phyloP scores from a whole-genome alignment of 1,140 invertebrate genomes.

The Bombus vancouverensis region DNA sequence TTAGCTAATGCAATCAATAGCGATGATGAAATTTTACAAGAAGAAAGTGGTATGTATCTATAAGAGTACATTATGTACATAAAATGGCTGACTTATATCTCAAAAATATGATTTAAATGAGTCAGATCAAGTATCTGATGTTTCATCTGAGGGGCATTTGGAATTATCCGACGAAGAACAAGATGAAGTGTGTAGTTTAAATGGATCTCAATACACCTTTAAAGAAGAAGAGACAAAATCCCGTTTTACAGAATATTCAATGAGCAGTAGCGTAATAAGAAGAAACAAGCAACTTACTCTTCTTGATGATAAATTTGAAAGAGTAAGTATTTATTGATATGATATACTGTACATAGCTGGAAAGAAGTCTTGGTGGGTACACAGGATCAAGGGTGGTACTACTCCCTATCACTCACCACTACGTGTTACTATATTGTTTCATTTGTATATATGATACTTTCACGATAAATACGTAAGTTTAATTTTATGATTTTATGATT shows the following conservation, averaged over 20 bases:
- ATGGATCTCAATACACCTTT: slow-evolving; percentile 81
- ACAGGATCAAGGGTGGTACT: too few species aligned
- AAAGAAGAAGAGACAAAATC: slow-evolving; percentile 92
- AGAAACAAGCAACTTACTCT: slow-evolving; percentile 92
- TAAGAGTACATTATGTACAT: background rate
- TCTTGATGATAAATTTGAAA: slow-evolving; percentile 96
- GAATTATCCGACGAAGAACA: slow-evolving; percentile 78
- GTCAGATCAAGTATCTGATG: slow-evolving; percentile 52
- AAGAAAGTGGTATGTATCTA: slow-evolving; percentile 75
- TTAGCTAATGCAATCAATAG: slow-evolving; percentile 85
- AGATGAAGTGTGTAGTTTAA: slow-evolving; percentile 83
- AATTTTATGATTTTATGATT: too few species aligned
- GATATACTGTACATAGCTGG: background rate
- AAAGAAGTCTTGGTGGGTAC: too few species aligned
- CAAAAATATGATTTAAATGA: slow-evolving; percentile 18
- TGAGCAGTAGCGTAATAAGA: slow-evolving; percentile 94
- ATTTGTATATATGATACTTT: too few species aligned
- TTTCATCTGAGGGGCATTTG: slow-evolving; percentile 73
- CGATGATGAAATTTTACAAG: slow-evolving; percentile 73
- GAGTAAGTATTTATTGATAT: slow-evolving; percentile 82
- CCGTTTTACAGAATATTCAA: slow-evolving; percentile 96
- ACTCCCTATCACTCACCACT: too few species aligned
- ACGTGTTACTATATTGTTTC: too few species aligned
- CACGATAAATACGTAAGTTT: too few species aligned
- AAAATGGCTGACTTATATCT: background rate